phyloP scores from a whole-genome alignment of 2,888 invertebrate species.

The Ormyrus rosae region DNA sequence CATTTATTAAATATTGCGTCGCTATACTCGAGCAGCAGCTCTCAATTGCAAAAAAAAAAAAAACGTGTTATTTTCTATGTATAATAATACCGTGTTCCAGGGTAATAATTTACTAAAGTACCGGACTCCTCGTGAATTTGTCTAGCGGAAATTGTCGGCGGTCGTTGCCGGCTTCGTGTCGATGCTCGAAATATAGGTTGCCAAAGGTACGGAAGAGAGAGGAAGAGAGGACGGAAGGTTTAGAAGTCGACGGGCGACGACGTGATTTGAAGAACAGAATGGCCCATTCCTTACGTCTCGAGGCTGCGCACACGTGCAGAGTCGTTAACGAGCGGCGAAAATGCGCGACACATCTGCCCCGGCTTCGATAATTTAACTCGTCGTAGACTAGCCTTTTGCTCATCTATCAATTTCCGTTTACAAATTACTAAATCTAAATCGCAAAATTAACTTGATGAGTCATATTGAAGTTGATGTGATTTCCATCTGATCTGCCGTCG shows the following conservation, averaged over 20 bases:
- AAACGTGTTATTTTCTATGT: no score
- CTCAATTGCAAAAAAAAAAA: no score
- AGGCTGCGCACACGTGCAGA: slow-evolving; percentile 23
- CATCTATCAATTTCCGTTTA: slow-evolving; percentile 72
- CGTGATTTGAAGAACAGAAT: slow-evolving; percentile 33
- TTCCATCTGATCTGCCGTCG: background rate
- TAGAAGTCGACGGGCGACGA: slow-evolving; percentile 38
- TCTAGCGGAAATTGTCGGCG: slow-evolving; percentile 45
- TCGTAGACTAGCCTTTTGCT: slow-evolving; percentile 59
- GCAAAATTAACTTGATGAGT: slow-evolving; percentile 60
- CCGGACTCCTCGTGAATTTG: slow-evolving; percentile 24
- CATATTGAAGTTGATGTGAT: no score
- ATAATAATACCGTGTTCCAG: background rate
- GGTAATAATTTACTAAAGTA: background rate
- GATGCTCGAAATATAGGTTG: slow-evolving; percentile 47
- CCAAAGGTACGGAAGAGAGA: slow-evolving; percentile 45
- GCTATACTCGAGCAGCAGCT: no score
- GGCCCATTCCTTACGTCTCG: slow-evolving; percentile 60
- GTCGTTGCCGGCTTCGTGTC: slow-evolving; percentile 20
- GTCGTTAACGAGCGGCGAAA: slow-evolving; percentile 60
- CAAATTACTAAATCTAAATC: slow-evolving; percentile 74
- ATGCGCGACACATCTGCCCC: slow-evolving; percentile 59
- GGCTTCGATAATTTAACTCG: slow-evolving; percentile 67
- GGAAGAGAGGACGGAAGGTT: slow-evolving; percentile 25
- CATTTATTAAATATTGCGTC: no score